These are phyloP conservation scores for Hyles lineata DNA, from an alignment of 2,888 invertebrate genomes.

Conservation along the genomic window DNA sequence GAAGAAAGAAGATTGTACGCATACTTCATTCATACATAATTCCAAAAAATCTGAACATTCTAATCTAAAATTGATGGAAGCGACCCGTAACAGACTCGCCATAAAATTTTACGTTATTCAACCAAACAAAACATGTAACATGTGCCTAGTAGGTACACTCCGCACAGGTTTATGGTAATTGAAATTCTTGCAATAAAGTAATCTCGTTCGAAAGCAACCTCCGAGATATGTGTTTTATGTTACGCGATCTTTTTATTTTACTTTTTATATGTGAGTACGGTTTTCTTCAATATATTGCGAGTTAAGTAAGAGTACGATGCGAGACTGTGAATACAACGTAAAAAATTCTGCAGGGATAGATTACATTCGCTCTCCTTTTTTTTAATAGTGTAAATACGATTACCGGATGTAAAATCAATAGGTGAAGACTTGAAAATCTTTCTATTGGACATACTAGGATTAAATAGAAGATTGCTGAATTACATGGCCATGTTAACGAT, in stretches of 20 bases:
- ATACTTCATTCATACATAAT: background rate
- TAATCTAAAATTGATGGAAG: background rate
- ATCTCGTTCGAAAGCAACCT: constrained; percentile 7
- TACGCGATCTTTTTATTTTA: constrained; percentile 6
- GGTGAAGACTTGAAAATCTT: too few relatives aligned
- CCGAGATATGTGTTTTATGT: constrained; percentile 16
- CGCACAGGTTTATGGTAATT: constrained; percentile 11
- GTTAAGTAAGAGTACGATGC: background rate
- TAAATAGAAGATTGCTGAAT: too few relatives aligned
- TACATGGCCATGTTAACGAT: too few relatives aligned
- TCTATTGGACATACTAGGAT: too few relatives aligned
- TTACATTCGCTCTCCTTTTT: background rate
- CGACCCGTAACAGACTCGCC: constrained; percentile 7
- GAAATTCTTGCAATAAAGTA: constrained; percentile 22
- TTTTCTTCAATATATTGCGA: background rate
- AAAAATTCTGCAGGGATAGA: background rate
- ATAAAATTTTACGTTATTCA: constrained; percentile 19
- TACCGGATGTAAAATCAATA: too few relatives aligned
- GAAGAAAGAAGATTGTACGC: too few relatives aligned
- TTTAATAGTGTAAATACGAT: too few relatives aligned
- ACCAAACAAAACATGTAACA: constrained; percentile 5
- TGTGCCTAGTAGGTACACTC: background rate
- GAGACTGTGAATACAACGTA: background rate
- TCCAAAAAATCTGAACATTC: background rate
- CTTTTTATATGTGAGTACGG: constrained; percentile 14